Percentiles rank a stretch among this genome's conserved stretches.
Conservation (phyloP, 2,797 vertebrate species). For the Chloroceryle amazona region DNA sequence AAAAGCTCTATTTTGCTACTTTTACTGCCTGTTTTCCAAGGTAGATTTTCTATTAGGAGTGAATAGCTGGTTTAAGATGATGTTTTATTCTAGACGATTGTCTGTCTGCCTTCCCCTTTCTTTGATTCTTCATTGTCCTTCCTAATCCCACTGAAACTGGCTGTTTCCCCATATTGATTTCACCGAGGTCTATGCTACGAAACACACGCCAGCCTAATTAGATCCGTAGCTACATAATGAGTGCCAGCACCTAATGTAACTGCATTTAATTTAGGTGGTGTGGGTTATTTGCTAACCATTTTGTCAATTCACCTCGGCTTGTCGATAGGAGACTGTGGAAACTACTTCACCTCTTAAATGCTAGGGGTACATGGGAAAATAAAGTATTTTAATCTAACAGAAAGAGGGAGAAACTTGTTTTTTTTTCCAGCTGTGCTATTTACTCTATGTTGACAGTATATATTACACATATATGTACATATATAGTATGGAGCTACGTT, state of each 20-base stretch:
- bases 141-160: background rate
- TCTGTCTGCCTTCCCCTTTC: background rate
- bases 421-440: background rate
- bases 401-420: accelerated
- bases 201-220: background rate
- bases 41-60: background rate
- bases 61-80: background rate
- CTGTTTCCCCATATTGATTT: background rate
- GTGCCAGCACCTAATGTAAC: background rate
- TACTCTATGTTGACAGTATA: accelerated
- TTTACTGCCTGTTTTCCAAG: background rate
- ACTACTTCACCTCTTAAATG: background rate
- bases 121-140: background rate
- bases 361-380: background rate
- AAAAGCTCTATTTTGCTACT: background rate
- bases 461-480: too few relatives aligned
- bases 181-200: background rate
- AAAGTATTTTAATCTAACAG: background rate
- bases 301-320: background rate
- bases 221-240: background rate
- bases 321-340: background rate
- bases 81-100: background rate
- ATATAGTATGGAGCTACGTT: background rate
- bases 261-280: background rate
- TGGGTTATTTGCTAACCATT: background rate